Base-by-base conservation (phyloP, 2,113 vertebrate genomes). In the Cyphomyrus discorhynchus region DNA sequence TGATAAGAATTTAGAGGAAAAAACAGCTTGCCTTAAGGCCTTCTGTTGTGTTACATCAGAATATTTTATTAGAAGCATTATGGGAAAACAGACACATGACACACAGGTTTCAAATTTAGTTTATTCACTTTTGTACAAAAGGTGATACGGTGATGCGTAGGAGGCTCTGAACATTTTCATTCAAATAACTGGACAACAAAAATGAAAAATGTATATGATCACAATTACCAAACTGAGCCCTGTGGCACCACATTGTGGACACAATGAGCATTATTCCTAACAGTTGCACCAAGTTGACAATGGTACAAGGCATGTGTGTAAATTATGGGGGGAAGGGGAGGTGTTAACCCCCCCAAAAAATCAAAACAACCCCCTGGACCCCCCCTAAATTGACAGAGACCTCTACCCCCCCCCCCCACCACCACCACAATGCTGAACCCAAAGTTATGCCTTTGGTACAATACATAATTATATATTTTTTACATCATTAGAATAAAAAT, bases 51-150 rank as follows among this genome's bases (percentile, higher is more conserved):
- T 24, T 24, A 56, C 53, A 62, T 45, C 9, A 39, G 35, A 9
- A 19, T 24, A 46, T 46, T 42, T n/a, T 45, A 47, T 74, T 21
- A 88, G 58, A n/a, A 35, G n/a, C n/a, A 47, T 74, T 77, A 42
- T 2, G 15, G 35, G 9, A 56, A 58, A 88, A 2, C 83, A 27
- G 17, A 46, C 5, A 1, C 10, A 85, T 19, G 11, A 8, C 9
- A 39, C 27, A 70, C 47, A 70, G 89, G 88, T 93, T 94, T 89
- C 90, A 93, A 90, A 91, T 35, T 58, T 6, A 88, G 92, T 94
- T 95, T 96, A 94, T 95, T 90, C 92, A 66, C 62, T 94, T 94
- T 94, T 94, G 85, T 91, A 91, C 93, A 96, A 95, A 95, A 96
- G 92, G 92, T 94, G 92, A 91, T 92, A 89, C 92, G 88, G 93